These are phyloP conservation scores for Heliothis subflexa DNA, from an alignment of 1,140 invertebrate genomes.

Conservation along the genomic window DNA sequence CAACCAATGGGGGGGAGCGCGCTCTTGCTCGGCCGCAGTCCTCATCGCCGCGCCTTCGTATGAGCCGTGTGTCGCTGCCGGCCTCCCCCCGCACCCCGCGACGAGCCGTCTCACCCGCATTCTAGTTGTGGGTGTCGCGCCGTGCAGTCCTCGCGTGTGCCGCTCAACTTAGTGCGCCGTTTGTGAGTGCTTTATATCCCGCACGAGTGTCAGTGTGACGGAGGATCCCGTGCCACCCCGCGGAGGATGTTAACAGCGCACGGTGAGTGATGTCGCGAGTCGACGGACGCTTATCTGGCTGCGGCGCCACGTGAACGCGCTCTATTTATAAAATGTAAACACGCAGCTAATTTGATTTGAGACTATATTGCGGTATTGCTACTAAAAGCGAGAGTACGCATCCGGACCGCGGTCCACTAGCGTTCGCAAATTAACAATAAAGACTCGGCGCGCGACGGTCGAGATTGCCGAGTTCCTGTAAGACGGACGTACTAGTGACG, in stretches of 20 bases:
- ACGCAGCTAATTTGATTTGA: slow-evolving; percentile 82
- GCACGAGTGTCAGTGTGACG: slow-evolving; percentile 83
- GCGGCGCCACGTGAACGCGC: slow-evolving; percentile 82
- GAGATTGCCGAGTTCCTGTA: slow-evolving; percentile 82
- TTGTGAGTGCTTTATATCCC: slow-evolving; percentile 84
- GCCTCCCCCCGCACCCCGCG: slow-evolving; percentile 72
- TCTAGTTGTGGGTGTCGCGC: slow-evolving; percentile 85
- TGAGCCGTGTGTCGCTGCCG: slow-evolving; percentile 76
- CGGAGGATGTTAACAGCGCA: slow-evolving; percentile 85
- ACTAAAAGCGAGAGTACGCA: slow-evolving; percentile 69
- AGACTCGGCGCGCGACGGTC: slow-evolving; percentile 67
- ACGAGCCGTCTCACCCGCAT: slow-evolving; percentile 81
- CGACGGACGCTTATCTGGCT: slow-evolving; percentile 73
- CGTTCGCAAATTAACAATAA: slow-evolving; percentile 75
- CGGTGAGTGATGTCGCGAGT: slow-evolving; percentile 78
- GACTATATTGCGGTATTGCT: slow-evolving; percentile 69
- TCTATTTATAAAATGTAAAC: slow-evolving; percentile 85
- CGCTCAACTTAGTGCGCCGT: slow-evolving; percentile 83
- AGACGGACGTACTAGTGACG: slow-evolving; percentile 69
- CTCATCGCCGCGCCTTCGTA: slow-evolving; percentile 82
- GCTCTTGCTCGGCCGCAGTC: slow-evolving; percentile 79
- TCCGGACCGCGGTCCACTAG: slow-evolving; percentile 58
- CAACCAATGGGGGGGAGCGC: slow-evolving; percentile 76
- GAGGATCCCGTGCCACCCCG: slow-evolving; percentile 72
- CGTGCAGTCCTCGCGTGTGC: slow-evolving; percentile 84